Base-by-base conservation (phyloP, 2,888 invertebrate genomes). In the Smittia sp. region DNA sequence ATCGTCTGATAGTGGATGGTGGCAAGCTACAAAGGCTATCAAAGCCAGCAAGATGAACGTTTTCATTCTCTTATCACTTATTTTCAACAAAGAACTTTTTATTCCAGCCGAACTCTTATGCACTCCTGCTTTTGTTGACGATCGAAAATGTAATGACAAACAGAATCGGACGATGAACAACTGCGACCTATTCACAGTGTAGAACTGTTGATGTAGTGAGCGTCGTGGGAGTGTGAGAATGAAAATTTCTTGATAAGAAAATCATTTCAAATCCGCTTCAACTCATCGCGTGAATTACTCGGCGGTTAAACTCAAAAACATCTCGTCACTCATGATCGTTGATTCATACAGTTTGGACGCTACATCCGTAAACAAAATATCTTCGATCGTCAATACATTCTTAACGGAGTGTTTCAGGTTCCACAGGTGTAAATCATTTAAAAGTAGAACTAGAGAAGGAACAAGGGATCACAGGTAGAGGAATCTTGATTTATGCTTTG, bases 11-110 rank as follows among this genome's bases (percentile, higher is more conserved):
- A 69, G 52, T 4, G 32, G 52, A 63, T 63, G 27, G 13, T 63
- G 27, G 15, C 27, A 25, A n/a, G 63, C 63, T 13, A 24, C 63
- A 63, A 63, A 63, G 63, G 63, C 63, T 27, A 63, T 27, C 27
- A 63, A 22, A 1, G 27, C 63, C 1, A 63, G 22, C n/a, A 63
- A 18, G 25, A 63, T n/a, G 63, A 63, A 15, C 25, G 22, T 13
- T 63, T 63, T 63, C 63, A 63, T 63, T 27, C 13, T 63, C 63
- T 63, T 63, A 63, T 63, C 63, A 63, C 58, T 58, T 22, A 3
- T 20, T 58, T n/a, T 22, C 4, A 58, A 58, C 58, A 58, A 58
- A 58, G 58, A 58, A 22, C 22, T 58, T 58, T 46, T 46, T 11
- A 46, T 11, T 46, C 46, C 11, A 13, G 4, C 52, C 4, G 15